Base-by-base conservation (phyloP, 1,140 invertebrate genomes). In the Bicyclus anynana region DNA sequence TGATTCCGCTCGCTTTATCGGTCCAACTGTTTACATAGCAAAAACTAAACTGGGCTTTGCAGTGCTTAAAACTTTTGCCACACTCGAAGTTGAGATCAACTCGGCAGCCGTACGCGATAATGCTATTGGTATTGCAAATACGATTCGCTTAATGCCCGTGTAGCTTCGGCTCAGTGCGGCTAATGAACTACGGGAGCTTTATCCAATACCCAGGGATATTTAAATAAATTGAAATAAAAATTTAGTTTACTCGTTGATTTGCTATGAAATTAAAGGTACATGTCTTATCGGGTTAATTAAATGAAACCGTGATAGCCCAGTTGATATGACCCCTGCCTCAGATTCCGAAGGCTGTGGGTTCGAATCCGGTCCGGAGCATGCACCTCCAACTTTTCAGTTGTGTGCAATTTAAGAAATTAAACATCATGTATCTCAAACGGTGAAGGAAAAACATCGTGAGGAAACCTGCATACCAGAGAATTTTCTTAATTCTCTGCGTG, bases 1-100 rank as follows among this genome's bases (percentile, higher is more conserved):
- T 44, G 44, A 26, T 47, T 47, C 23, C 21, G 27, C 16, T 16
- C 44, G 21, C 44, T 47, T 47, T 47, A 47, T 47, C 44, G 23
- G 44, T 47, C 13, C 44, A 47, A 47, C 44, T 26, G 44, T 47
- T 47, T 47, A 47, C 44, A 47, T 26, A 47, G 44, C 44, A 47
- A 47, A 47, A 47, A 47, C 44, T 26, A 47, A 47, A 47, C 44
- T 47, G 44, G 44, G 44, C 44, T 47, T 47, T 47, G 44, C 44
- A 47, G 44, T 27, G 44, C 44, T 47, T 47, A 47, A 47, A 47
- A 47, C 44, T 47, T 47, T 47, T 14, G 44, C 44, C 23, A 27
- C 44, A 47, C 16, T 20, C 23, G 14, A 26, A 47, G 44, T 27
- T 27, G 44, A 47, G 44, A 47, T 47, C 44, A 47, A 33, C 29